These are phyloP conservation scores for Cebus imitator DNA, from an alignment of 2,113 vertebrate genomes.

Conservation along the genomic window DNA sequence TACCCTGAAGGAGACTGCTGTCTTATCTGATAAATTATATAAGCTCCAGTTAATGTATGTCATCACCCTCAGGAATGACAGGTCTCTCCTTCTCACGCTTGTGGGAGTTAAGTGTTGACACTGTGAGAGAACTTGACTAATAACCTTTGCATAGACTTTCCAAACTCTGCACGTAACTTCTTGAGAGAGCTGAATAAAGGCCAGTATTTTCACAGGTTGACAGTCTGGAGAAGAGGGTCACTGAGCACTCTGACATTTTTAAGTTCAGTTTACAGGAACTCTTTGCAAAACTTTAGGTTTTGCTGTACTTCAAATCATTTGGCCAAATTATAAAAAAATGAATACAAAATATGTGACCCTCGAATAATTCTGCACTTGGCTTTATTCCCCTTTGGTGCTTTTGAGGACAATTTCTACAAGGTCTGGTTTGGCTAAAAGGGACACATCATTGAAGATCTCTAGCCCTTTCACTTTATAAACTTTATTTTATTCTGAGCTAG, in stretches of 20 bases:
- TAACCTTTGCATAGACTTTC: background rate
- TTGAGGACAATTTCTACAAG: background rate
- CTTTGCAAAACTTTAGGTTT: background rate
- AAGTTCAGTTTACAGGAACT: background rate
- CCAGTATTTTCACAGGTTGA: background rate
- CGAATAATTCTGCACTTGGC: background rate
- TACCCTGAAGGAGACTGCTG: conserved; percentile 1
- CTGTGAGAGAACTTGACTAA: background rate
- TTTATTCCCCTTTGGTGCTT: background rate
- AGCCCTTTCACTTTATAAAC: background rate
- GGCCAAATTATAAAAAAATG: background rate
- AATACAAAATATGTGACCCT: background rate
- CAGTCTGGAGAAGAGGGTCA: background rate
- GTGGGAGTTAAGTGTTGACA: background rate
- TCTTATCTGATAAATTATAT: background rate
- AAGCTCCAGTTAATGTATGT: background rate
- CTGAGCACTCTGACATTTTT: background rate
- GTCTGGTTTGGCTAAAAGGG: background rate
- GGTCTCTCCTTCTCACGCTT: conserved; percentile 5
- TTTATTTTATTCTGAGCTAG: background rate
- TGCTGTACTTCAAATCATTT: background rate
- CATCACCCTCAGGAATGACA: conserved; percentile 22
- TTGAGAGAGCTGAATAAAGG: background rate
- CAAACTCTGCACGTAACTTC: background rate
- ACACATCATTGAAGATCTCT: background rate